Conservation (phyloP, 2,113 vertebrate genomes). For the Piprites chloris region DNA sequence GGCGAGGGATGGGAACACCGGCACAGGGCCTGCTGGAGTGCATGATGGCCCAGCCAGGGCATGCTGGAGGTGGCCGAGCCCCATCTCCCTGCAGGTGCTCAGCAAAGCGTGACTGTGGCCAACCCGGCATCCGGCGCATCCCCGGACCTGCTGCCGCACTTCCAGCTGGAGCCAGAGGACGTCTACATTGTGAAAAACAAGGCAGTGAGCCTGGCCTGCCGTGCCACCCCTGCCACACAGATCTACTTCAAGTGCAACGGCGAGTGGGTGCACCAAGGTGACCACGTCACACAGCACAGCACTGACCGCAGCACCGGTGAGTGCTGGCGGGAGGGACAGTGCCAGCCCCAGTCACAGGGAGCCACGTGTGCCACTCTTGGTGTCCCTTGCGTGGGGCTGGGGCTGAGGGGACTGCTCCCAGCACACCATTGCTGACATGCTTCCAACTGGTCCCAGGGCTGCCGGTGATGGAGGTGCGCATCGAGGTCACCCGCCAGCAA, state of each 20-base stretch:
- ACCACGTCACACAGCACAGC: slow-evolving; percentile 88
- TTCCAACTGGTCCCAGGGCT: slow-evolving; percentile 74
- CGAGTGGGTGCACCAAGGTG: slow-evolving; percentile 96
- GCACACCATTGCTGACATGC: not conserved
- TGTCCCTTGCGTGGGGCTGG: accelerated
- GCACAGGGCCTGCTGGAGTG: accelerated
- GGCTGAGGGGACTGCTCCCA: accelerated
- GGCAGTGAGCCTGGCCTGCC: slow-evolving; percentile 92
- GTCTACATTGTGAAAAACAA: slow-evolving; percentile 98
- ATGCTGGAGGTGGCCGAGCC: not conserved
- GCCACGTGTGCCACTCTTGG: accelerated
- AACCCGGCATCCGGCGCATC: slow-evolving; percentile 79
- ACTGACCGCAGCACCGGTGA: slow-evolving; percentile 88
- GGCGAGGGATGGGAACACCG: accelerated
- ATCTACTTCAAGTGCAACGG: slow-evolving; percentile 99
- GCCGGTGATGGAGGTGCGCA: slow-evolving; percentile 92
- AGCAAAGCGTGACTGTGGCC: slow-evolving; percentile 86
- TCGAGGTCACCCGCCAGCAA: slow-evolving; percentile 95
- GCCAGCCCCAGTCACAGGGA: accelerated
- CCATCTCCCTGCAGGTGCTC: slow-evolving; percentile 76
- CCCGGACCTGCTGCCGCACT: slow-evolving; percentile 91
- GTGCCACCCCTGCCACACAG: slow-evolving; percentile 92
- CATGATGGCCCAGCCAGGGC: not conserved
- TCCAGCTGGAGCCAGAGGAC: slow-evolving; percentile 92
- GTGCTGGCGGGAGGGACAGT: accelerated